phyloP scores from a whole-genome alignment of 1,140 invertebrate genomes.

The Rhopalosiphum maidis region DNA sequence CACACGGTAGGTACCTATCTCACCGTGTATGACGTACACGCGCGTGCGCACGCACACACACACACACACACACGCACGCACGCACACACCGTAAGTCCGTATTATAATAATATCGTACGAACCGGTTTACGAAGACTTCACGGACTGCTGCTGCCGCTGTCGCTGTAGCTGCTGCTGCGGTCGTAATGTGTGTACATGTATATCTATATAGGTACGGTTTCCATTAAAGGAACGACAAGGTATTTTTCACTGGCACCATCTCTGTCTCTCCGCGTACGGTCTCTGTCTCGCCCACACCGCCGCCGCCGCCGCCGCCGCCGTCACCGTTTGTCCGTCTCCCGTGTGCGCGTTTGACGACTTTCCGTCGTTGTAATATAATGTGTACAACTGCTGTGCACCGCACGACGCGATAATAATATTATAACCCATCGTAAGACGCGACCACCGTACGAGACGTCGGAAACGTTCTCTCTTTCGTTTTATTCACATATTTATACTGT shows the following conservation, averaged over 20 bases:
- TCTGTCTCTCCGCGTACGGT: not conserved
- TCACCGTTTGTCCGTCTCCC: not conserved
- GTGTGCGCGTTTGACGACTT: slow-evolving; percentile 22
- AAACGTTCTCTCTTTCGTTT: not conserved
- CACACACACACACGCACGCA: not conserved
- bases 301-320: not conserved
- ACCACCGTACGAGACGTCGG: not conserved
- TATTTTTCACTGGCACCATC: not conserved
- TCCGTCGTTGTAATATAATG: not conserved
- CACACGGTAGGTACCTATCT: not conserved
- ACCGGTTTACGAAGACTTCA: slow-evolving; percentile 19
- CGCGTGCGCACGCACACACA: too few species aligned
- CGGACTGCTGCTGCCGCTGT: not conserved
- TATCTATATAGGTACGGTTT: not conserved
- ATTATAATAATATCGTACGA: not conserved
- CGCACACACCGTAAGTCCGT: not conserved
- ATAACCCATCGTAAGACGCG: not conserved
- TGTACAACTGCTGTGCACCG: not conserved
- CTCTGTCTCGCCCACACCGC: not conserved
- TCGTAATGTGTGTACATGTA: not conserved
- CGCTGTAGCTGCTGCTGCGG: not conserved
- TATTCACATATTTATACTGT: not conserved
- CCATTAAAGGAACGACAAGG: slow-evolving; percentile 18
- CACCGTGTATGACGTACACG: too few species aligned
- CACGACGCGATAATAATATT: not conserved